Percentiles rank a stretch among this genome's conserved stretches.
Conservation (phyloP, 2,797 vertebrate genomes). For the Lindbergichthys nudifrons region DNA sequence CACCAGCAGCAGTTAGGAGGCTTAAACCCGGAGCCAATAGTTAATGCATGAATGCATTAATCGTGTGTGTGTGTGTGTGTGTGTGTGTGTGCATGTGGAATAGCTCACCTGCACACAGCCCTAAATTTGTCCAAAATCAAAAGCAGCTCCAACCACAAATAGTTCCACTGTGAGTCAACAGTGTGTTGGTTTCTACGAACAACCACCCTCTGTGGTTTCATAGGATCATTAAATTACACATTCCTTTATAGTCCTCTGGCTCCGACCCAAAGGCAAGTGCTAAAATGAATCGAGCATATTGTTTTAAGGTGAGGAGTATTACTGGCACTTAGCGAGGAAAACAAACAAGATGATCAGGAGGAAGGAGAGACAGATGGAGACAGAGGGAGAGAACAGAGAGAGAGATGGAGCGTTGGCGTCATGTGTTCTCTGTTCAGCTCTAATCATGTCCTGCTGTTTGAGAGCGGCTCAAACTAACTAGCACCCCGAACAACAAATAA, state of each 20-base stretch:
- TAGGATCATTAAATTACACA: conserved; percentile 68
- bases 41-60: conserved; percentile 10
- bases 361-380: conserved; percentile 20
- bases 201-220: conserved; percentile 67
- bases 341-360: conserved; percentile 36
- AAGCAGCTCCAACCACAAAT: conserved; percentile 75
- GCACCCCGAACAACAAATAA: conserved; percentile 43
- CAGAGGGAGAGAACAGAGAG: conserved; percentile 1
- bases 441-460: conserved; percentile 56
- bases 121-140: conserved; percentile 70
- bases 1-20: conserved; percentile 43
- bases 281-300: conserved; percentile 43
- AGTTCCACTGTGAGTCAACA: conserved; percentile 67
- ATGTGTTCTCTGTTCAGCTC: conserved; percentile 15
- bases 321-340: conserved; percentile 23
- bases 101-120: conserved; percentile 64
- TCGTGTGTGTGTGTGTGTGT: conserved; percentile 1
- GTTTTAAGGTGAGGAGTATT: conserved; percentile 36
- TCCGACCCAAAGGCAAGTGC: conserved; percentile 42
- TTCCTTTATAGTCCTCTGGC: conserved; percentile 63
- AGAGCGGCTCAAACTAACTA: conserved; percentile 36
- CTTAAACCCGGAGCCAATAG: conserved; percentile 20
- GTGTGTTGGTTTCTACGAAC: conserved; percentile 52
- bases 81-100: background rate
- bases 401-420: background rate